phyloP scores from a whole-genome alignment of 2,113 vertebrate genomes.

The Chlamydotis undulata region DNA sequence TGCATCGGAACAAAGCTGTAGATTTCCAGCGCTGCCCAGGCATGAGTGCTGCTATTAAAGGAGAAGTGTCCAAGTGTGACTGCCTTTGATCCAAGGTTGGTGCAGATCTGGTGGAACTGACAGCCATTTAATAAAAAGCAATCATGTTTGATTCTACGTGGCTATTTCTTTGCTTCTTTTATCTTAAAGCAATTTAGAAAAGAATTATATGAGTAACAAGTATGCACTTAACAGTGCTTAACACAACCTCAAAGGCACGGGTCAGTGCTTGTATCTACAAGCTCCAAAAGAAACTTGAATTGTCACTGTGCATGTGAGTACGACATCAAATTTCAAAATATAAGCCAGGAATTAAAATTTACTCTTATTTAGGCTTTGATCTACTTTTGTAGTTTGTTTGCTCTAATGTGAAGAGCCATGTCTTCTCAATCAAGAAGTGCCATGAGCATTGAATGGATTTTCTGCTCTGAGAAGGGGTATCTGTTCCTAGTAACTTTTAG shows the following conservation, averaged over 20 bases:
- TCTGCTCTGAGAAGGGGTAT: background rate
- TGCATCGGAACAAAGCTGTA: background rate
- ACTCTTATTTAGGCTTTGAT: background rate
- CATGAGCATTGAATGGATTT: background rate
- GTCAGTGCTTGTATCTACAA: background rate
- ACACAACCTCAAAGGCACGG: background rate
- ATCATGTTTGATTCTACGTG: background rate
- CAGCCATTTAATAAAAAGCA: slow-evolving; percentile 22
- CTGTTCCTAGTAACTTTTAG: background rate
- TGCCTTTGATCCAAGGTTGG: slow-evolving; percentile 39
- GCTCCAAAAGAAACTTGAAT: background rate
- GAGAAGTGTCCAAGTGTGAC: slow-evolving; percentile 47
- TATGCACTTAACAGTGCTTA: background rate
- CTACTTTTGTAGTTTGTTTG: background rate
- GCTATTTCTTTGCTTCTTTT: slow-evolving; percentile 22
- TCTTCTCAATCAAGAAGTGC: background rate
- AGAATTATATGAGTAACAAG: slow-evolving; percentile 2
- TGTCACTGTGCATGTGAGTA: background rate
- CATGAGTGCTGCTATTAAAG: slow-evolving; percentile 13
- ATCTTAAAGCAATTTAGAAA: slow-evolving; percentile 20
- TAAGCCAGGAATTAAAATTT: background rate
- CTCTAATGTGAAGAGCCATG: background rate
- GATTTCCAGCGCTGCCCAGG: background rate
- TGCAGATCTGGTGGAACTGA: slow-evolving; percentile 31
- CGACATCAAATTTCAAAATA: background rate